Evolutionary conservation across 92 coral and sea anemone species (phyloP).

Genomic region (Porites evermanni): DNA sequence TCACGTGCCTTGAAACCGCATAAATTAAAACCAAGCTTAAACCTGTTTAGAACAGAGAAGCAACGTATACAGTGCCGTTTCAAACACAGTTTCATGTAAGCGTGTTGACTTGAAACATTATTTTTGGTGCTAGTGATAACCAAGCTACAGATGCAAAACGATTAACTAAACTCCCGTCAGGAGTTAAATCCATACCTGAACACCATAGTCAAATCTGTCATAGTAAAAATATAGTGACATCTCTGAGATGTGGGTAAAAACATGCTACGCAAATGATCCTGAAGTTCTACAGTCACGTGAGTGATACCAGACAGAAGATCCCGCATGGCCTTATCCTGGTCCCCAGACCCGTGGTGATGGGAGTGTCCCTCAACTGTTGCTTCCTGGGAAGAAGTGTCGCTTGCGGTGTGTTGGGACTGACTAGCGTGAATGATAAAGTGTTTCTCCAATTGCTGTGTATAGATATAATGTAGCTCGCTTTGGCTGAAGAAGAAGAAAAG

Average conservation of each 20-base stretch:
- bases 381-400: slow-evolving; percentile 81
- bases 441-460: slow-evolving; percentile 90
- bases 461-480: slow-evolving; percentile 87
- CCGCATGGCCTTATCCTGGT: slow-evolving; percentile 81
- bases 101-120: too few relatives aligned
- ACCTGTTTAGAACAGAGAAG: too few relatives aligned
- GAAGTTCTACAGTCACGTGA: slow-evolving; percentile 88
- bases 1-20: too few relatives aligned
- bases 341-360: slow-evolving; percentile 70
- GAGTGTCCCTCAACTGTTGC: slow-evolving; percentile 72
- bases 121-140: too few relatives aligned
- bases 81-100: too few relatives aligned
- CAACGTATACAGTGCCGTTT: too few relatives aligned
- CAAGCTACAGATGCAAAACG: too few relatives aligned
- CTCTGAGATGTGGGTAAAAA: slow-evolving; percentile 94
- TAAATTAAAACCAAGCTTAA: too few relatives aligned
- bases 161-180: too few relatives aligned
- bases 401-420: slow-evolving; percentile 77
- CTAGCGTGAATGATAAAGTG: slow-evolving; percentile 79
- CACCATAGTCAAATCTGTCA: slow-evolving; percentile 98
- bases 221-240: slow-evolving; percentile 97
- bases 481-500: slow-evolving; percentile 58
- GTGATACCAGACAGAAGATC: slow-evolving; percentile 78
- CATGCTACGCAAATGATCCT: slow-evolving; percentile 90
- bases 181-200: too few relatives aligned